These are phyloP conservation scores for zebrafish (Danio rerio) DNA, from an alignment of 2,113 vertebrate genomes.

Conservation along the genomic window GRCz12tu NC_133195.1:52020501-52021000, in stretches of 20 bases:
- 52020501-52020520: not conserved
- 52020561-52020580: not conserved
- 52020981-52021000: too few relatives aligned
- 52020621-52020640: not conserved
- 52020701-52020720: not conserved
- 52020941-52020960: not conserved
- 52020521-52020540: not conserved
- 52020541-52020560: not conserved
- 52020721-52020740: not conserved
- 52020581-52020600: not conserved
- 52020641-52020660: not conserved
- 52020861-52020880: not conserved
- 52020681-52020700: constrained; percentile 1
- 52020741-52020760: not conserved
- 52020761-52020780: not conserved
- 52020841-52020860: not conserved
- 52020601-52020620: not conserved
- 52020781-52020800: not conserved
- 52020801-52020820: not conserved
- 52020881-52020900: not conserved
- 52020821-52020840: not conserved
- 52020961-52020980: too few relatives aligned
- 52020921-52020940: not conserved
- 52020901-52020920: not conserved
- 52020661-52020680: not conserved